Evolutionary conservation across 2,113 vertebrate genomes (phyloP).

Genomic region (Oophaga pumilio): DNA sequence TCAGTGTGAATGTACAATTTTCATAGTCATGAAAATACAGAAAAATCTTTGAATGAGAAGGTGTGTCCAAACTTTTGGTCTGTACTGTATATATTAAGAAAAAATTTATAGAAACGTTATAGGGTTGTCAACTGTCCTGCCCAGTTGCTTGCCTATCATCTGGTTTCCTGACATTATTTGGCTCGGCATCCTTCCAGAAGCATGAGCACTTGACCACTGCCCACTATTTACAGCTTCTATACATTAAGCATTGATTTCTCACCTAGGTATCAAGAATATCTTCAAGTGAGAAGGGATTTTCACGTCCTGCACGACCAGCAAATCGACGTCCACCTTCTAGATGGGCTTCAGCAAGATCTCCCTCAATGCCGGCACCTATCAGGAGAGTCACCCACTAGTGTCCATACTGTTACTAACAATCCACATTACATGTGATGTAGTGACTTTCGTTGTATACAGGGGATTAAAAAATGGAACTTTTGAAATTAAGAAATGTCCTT

Average conservation of each 20-base stretch:
- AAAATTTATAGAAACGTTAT: too few relatives aligned
- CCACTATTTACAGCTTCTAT: background rate
- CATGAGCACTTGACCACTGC: background rate
- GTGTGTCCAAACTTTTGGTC: too few relatives aligned
- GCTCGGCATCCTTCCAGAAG: background rate
- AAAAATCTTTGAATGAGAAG: too few relatives aligned
- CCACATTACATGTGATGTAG: background rate
- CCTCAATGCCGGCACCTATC: conserved; percentile 31
- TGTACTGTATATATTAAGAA: too few relatives aligned
- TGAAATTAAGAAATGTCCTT: background rate
- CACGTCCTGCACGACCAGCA: conserved; percentile 86
- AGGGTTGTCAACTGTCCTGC: too few relatives aligned
- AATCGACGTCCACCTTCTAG: conserved; percentile 89
- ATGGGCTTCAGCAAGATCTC: conserved; percentile 77
- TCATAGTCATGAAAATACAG: too few relatives aligned
- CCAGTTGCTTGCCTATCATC: too few relatives aligned
- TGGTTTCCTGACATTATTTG: background rate
- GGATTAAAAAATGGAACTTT: background rate
- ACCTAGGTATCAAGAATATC: conserved; percentile 70
- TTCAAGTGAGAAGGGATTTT: conserved; percentile 81
- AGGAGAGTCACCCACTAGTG: conserved; percentile 35
- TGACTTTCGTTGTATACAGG: conserved; percentile 9
- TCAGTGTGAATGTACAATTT: too few relatives aligned
- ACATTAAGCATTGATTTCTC: conserved; percentile 58
- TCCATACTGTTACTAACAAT: background rate